Conservation (phyloP, 2,888 invertebrate genomes). For the Dione vanillae region DNA sequence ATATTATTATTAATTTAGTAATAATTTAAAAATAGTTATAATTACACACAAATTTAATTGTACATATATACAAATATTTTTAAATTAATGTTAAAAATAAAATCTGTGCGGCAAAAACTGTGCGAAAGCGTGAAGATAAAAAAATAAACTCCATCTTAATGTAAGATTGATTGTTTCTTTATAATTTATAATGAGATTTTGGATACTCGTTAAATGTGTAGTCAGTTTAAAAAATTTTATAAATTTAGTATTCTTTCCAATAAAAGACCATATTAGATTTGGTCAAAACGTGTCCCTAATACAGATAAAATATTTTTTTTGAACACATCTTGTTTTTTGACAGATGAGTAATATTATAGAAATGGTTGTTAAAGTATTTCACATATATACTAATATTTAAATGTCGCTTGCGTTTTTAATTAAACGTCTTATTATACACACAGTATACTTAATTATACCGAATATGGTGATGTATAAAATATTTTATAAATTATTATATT, state of each 20-base stretch:
- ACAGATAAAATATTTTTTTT: slow-evolving; percentile 34
- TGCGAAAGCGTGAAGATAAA: no score
- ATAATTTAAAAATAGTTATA: no score
- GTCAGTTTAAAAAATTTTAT: slow-evolving; percentile 25
- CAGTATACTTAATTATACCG: background rate
- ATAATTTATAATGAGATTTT: slow-evolving; percentile 52
- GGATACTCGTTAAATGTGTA: slow-evolving; percentile 39
- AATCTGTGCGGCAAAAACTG: no score
- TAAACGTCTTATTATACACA: slow-evolving; percentile 1
- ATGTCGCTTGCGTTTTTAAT: background rate
- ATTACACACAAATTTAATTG: no score
- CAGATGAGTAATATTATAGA: slow-evolving; percentile 22
- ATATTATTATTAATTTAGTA: no score
- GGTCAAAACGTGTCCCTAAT: slow-evolving; percentile 41
- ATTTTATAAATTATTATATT: background rate
- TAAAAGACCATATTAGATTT: slow-evolving; percentile 41
- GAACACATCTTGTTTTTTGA: slow-evolving; percentile 34
- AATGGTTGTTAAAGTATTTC: slow-evolving; percentile 31
- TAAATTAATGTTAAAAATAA: no score
- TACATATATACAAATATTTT: no score
- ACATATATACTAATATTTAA: slow-evolving; percentile 1
- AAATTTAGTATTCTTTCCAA: slow-evolving; percentile 1
- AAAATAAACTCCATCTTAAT: slow-evolving; percentile 61
- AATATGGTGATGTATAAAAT: background rate
- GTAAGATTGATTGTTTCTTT: slow-evolving; percentile 71